These are phyloP conservation scores for Choristoneura fumiferana DNA, from an alignment of 1,140 invertebrate genomes.

Conservation along the genomic window DNA sequence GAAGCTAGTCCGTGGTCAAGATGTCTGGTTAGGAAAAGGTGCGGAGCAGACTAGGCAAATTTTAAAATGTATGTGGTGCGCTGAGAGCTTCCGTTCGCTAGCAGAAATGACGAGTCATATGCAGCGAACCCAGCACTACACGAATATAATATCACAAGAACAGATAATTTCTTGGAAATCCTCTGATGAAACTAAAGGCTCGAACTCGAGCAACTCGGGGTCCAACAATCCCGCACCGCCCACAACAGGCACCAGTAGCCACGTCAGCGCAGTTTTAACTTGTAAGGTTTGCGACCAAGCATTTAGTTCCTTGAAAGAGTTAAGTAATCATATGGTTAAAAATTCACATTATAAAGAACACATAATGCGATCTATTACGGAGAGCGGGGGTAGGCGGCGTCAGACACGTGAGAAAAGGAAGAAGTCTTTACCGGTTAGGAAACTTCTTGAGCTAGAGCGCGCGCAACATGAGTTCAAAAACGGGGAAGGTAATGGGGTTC, in stretches of 20 bases:
- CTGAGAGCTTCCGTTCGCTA: conserved; percentile 96
- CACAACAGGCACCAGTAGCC: conserved; percentile 87
- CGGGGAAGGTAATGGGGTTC: conserved; percentile 81
- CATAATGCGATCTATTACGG: conserved; percentile 93
- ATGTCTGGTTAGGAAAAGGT: conserved; percentile 98
- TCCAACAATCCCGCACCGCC: conserved; percentile 75
- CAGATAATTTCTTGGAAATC: conserved; percentile 98
- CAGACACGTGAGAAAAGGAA: conserved; percentile 94
- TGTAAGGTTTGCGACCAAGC: conserved; percentile 99
- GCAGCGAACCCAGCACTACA: conserved; percentile 99
- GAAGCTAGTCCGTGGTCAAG: conserved; percentile 97
- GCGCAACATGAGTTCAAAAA: conserved; percentile 93
- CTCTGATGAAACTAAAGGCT: conserved; percentile 87
- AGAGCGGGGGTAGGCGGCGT: conserved; percentile 88
- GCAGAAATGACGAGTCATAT: conserved; percentile 99
- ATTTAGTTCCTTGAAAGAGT: conserved; percentile 95
- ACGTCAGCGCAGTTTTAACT: conserved; percentile 95
- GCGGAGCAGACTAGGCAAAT: conserved; percentile 98
- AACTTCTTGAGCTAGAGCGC: conserved; percentile 92
- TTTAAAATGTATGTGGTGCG: conserved; percentile 99
- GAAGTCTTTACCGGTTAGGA: conserved; percentile 95
- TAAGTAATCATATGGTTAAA: conserved; percentile 99
- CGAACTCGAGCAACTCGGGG: conserved; percentile 75
- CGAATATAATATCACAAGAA: conserved; percentile 97
- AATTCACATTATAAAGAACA: conserved; percentile 98